These are phyloP conservation scores for Stictocephala bisonia DNA, from an alignment of 2,888 invertebrate species.

Conservation along the genomic window DNA sequence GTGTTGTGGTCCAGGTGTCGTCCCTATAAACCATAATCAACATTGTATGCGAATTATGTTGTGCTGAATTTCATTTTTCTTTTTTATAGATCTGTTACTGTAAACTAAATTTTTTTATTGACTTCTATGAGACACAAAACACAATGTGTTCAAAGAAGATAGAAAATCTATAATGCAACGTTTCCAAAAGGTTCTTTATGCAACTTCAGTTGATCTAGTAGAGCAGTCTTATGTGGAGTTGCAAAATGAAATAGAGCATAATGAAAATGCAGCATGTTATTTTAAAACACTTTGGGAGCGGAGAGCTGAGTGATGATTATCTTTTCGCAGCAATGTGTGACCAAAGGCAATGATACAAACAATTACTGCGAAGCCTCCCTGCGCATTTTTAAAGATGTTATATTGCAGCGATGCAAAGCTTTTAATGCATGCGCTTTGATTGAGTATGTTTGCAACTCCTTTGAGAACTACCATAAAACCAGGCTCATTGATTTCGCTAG, in stretches of 20 bases:
- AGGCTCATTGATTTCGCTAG: conserved; percentile 17
- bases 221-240: conserved; percentile 12
- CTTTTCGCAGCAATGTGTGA: conserved; percentile 28
- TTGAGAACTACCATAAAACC: conserved; percentile 20
- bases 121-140: conserved; percentile 15
- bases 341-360: conserved; percentile 22
- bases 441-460: conserved; percentile 31
- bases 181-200: conserved; percentile 30
- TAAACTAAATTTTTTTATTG: too few relatives aligned
- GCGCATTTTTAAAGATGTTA: conserved; percentile 23
- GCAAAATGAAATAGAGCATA: neutral
- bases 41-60: too few relatives aligned
- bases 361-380: conserved; percentile 29
- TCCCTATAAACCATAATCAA: too few relatives aligned
- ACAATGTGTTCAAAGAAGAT: conserved; percentile 26
- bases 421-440: conserved; percentile 35
- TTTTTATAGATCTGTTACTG: too few relatives aligned
- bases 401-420: conserved; percentile 22
- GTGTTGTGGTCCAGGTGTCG: too few relatives aligned
- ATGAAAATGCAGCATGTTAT: conserved; percentile 14
- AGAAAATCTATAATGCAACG: conserved; percentile 15
- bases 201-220: neutral
- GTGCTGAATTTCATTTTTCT: too few relatives aligned
- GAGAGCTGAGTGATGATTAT: conserved; percentile 21
- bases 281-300: too few relatives aligned